These are phyloP conservation scores for Seira musarum DNA, from an alignment of 2,888 invertebrate species.

Conservation along the genomic window DNA sequence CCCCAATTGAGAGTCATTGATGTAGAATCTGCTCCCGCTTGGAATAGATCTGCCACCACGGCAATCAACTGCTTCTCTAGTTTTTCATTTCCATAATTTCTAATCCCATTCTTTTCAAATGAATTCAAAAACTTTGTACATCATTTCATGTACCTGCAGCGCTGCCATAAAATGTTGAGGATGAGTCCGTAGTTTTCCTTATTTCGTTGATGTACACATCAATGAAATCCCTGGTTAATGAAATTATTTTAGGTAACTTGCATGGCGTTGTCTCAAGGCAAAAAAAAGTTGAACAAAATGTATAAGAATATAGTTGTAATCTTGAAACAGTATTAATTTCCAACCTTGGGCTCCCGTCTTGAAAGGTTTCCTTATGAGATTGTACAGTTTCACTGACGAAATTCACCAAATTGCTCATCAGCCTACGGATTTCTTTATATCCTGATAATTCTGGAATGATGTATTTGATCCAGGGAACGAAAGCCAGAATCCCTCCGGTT, in stretches of 20 bases:
- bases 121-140: too few relatives aligned
- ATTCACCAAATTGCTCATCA: not conserved
- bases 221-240: conserved; percentile 46
- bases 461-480: conserved; percentile 31
- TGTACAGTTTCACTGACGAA: conserved; percentile 25
- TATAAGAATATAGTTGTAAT: too few relatives aligned
- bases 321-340: too few relatives aligned
- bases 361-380: conserved; percentile 39
- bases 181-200: conserved; percentile 29
- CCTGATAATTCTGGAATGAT: conserved; percentile 49
- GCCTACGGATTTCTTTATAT: conserved; percentile 38
- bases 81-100: too few relatives aligned
- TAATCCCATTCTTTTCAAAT: not conserved
- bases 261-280: too few relatives aligned
- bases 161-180: conserved; percentile 46
- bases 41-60: conserved; percentile 15
- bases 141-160: conserved; percentile 24
- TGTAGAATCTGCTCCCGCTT: conserved; percentile 38
- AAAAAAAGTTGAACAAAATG: too few relatives aligned
- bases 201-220: conserved; percentile 52
- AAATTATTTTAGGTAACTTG: too few relatives aligned
- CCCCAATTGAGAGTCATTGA: conserved; percentile 42
- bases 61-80: conserved; percentile 27
- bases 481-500: conserved; percentile 14
- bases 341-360: conserved; percentile 1